Evolutionary conservation across 2,113 vertebrate genomes (phyloP), one percentile per base, ranked within the genome.

Genomic region (Falco punctatus): DNA sequence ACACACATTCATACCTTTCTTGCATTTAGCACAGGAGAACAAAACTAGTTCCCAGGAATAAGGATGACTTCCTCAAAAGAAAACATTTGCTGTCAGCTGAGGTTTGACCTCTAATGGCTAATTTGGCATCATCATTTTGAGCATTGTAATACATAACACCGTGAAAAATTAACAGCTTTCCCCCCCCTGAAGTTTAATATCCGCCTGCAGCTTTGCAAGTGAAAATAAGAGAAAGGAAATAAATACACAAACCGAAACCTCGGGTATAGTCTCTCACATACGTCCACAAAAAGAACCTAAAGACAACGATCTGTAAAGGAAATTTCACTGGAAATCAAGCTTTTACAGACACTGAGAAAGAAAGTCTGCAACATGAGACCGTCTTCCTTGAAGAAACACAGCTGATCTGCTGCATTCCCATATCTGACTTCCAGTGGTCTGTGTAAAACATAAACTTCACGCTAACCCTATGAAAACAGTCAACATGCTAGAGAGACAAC

Each of bases 391-490:
- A 97, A 96, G 95, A 95, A 97, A 93, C 77, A 70, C 91, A 95
- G 95, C 97, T 95, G 94, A 94, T 92, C 88, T 26, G 54, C 87
- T 52, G 77, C 91, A 85, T 92, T 95, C 92, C 94, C 96, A 74
- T 88, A 91, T 90, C 95, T 32, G 64, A 48, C 91, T 96, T 91
- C 92, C 90, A 92, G 81, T 66, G 93, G 49, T 73, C 96, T 97
- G 92, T 88, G 96, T 79, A 95, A 95, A 97, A 95, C 94, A 94
- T 80, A 96, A 96, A 96, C 96, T 94, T 94, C 96, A 94, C 27
- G 79, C 96, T 94, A 96, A 95, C 95, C 88, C 95, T 94, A 92
- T 75, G 92, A 96, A 97, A 97, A 95, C 91, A 97, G 96, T 96
- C 94, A 94, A 94, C 83, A 96, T 49, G 77, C 72, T 66, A 55